Percentiles rank a stretch among this genome's conserved stretches.
phyloP scores from a whole-genome alignment of 2,113 vertebrate species.

The Solenodon paradoxus region DNA sequence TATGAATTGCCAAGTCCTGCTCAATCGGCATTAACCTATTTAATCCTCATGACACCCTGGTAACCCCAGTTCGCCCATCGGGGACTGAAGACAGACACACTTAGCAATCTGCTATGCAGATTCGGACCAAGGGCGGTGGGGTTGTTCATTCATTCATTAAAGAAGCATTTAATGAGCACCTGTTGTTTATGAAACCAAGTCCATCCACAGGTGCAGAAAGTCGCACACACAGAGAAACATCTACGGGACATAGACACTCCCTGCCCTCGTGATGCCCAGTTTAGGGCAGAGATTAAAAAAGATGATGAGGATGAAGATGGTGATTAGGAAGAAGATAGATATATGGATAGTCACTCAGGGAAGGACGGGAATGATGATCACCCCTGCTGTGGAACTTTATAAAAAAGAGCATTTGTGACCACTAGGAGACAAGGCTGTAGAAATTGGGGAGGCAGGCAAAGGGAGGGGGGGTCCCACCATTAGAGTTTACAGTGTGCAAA shows the following conservation, averaged over 20 bases:
- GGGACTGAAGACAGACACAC: not conserved
- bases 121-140: not conserved
- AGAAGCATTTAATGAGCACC: not conserved
- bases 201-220: accelerated
- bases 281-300: not conserved
- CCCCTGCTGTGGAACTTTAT: not conserved
- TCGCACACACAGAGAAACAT: accelerated
- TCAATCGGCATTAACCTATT: not conserved
- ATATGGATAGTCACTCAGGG: too few relatives aligned
- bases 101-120: not conserved
- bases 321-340: too few relatives aligned
- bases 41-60: too few relatives aligned
- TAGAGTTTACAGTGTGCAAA: not conserved
- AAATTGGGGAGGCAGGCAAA: not conserved
- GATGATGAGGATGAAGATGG: too few relatives aligned
- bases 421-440: not conserved
- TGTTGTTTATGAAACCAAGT: too few relatives aligned
- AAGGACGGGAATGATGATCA: not conserved
- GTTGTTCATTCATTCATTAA: not conserved
- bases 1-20: not conserved
- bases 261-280: not conserved
- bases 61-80: not conserved
- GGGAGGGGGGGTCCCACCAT: accelerated
- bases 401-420: not conserved
- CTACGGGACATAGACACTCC: accelerated